Evolutionary conservation across 2,797 vertebrate genomes (phyloP).

Genomic region (Gobionotothen gibberifrons): DNA sequence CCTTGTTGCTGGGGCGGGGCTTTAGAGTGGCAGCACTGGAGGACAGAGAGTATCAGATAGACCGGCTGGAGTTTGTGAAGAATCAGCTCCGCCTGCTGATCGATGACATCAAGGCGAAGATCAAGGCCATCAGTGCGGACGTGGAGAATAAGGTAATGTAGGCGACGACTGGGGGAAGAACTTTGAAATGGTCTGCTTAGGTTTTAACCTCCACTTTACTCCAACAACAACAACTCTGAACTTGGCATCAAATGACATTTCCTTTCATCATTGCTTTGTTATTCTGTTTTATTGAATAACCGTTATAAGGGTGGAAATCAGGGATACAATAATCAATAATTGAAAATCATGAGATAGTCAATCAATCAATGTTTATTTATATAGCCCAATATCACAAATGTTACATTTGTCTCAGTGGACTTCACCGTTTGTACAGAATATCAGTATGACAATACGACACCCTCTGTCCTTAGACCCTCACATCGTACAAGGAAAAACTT

Average conservation of each 20-base stretch:
- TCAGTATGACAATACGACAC: no score
- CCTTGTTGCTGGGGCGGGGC: slow-evolving; percentile 36
- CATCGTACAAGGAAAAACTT: no score
- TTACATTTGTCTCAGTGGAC: no score
- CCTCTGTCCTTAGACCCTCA: no score
- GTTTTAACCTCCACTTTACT: not conserved
- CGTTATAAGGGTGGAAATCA: not conserved
- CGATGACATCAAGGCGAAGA: slow-evolving; percentile 92
- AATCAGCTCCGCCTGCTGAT: slow-evolving; percentile 92
- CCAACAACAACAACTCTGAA: not conserved
- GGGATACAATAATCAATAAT: no score
- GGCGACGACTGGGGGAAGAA: not conserved
- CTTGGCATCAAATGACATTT: not conserved
- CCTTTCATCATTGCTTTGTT: not conserved
- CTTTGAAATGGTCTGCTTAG: not conserved
- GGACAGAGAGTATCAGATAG: slow-evolving; percentile 91
- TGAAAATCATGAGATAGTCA: not conserved
- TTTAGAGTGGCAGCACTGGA: slow-evolving; percentile 89
- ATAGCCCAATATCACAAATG: no score
- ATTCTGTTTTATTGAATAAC: not conserved
- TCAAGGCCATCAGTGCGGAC: slow-evolving; percentile 91
- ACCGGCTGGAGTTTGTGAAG: slow-evolving; percentile 91
- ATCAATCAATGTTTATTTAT: no score
- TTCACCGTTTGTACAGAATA: no score
- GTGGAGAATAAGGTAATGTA: slow-evolving; percentile 89